Evolutionary conservation across 2,113 vertebrate species (phyloP).

Genomic region (Perca schrenkii): DNA sequence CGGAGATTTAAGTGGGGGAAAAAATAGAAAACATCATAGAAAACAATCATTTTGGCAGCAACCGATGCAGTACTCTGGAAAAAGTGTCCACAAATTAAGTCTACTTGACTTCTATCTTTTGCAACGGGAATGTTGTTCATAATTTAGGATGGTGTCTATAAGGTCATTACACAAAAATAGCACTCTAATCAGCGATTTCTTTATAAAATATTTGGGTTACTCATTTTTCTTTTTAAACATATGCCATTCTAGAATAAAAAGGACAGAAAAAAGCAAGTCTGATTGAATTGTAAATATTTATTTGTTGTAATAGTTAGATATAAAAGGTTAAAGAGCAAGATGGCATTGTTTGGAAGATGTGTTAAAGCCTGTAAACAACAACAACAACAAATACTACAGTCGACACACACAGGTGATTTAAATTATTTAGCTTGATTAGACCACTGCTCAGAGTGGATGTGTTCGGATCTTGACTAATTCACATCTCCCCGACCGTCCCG

Average conservation of each 20-base stretch:
- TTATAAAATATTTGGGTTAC: not conserved
- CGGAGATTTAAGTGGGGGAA: not conserved
- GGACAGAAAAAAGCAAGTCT: not conserved
- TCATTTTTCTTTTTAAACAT: not conserved
- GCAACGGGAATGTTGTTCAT: too few species aligned
- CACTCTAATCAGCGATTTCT: not conserved
- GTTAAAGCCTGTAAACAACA: conserved; percentile 10
- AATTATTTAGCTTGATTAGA: not conserved
- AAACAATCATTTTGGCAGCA: not conserved
- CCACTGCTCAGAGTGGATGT: not conserved
- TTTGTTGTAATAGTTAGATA: conserved; percentile 31
- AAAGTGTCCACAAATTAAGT: not conserved
- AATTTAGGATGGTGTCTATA: not conserved
- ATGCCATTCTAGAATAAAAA: not conserved
- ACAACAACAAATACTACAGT: not conserved
- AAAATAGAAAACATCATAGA: not conserved
- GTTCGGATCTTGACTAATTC: not conserved
- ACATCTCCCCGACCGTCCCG: not conserved
- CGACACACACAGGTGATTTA: not conserved
- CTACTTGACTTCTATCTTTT: not conserved
- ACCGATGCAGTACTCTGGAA: not conserved
- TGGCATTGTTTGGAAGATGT: not conserved
- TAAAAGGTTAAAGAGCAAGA: conserved; percentile 26
- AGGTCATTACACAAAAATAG: not conserved
- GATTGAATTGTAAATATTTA: conserved; percentile 13